Percentiles rank a stretch among this genome's conserved stretches.
These are phyloP conservation scores for Caenorhabditis wallacei DNA, from an alignment of 2,888 invertebrate species.

Conservation along the genomic window DNA sequence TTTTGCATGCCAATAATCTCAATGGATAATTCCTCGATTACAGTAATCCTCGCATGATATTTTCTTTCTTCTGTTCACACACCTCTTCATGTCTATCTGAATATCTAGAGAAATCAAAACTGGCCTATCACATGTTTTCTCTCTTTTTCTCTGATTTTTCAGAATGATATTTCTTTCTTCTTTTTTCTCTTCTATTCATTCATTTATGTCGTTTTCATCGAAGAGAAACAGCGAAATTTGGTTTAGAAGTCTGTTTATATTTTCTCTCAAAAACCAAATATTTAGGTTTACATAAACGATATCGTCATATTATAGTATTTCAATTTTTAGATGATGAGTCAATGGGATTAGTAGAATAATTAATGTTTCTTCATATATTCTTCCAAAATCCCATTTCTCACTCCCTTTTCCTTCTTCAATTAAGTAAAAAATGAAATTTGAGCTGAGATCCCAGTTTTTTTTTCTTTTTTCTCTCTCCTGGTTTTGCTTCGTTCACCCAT, in stretches of 20 bases:
- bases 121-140: background rate
- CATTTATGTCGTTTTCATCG: background rate
- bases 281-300: too few species aligned
- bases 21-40: constrained; percentile 5
- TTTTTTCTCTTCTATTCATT: background rate
- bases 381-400: background rate
- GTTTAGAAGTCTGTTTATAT: too few species aligned
- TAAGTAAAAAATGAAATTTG: constrained; percentile 44
- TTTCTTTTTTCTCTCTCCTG: constrained; percentile 31
- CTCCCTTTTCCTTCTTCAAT: constrained; percentile 6
- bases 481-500: constrained; percentile 51
- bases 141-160: constrained; percentile 2
- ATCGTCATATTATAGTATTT: too few species aligned
- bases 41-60: constrained; percentile 12
- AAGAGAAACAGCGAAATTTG: too few species aligned
- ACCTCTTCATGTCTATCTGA: background rate
- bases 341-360: too few species aligned
- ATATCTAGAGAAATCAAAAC: background rate
- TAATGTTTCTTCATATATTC: too few species aligned
- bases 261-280: too few species aligned
- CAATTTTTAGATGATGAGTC: too few species aligned
- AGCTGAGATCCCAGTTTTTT: constrained; percentile 28
- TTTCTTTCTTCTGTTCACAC: background rate
- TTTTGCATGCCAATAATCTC: too few species aligned
- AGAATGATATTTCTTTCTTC: background rate